These are phyloP conservation scores for Oligia fasciuncula DNA, from an alignment of 2,888 invertebrate genomes.

Conservation along the genomic window DNA sequence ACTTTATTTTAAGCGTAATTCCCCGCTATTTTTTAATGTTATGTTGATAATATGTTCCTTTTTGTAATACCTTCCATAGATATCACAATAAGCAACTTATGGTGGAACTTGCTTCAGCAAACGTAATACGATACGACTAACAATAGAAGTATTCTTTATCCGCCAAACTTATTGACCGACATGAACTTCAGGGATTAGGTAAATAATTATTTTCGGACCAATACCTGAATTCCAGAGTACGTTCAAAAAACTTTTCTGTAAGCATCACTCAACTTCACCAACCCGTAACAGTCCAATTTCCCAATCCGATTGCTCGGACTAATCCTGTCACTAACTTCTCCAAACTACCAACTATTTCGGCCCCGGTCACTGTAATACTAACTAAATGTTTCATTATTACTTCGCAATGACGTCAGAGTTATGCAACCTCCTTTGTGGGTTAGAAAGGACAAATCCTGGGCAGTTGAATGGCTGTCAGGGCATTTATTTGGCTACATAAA, in stretches of 20 bases:
- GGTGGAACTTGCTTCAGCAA: background rate
- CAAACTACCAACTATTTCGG: conserved; percentile 24
- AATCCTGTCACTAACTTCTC: conserved; percentile 35
- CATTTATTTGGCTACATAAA: conserved; percentile 35
- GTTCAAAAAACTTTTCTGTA: background rate
- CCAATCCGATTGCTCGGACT: conserved; percentile 18
- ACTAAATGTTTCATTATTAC: conserved; percentile 51
- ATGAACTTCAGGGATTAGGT: background rate
- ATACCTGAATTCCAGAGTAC: background rate
- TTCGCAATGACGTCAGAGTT: conserved; percentile 43
- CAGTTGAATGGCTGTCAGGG: conserved; percentile 40
- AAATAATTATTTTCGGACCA: background rate
- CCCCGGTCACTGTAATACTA: conserved; percentile 36
- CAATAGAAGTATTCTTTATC: background rate
- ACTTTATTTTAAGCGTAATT: too few species aligned
- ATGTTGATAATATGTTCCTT: too few species aligned
- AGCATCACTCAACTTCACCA: conserved; percentile 7
- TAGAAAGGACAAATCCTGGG: conserved; percentile 40
- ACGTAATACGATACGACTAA: background rate
- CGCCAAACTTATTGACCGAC: too few species aligned
- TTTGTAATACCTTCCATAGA: background rate
- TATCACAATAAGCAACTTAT: background rate
- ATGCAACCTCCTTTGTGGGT: conserved; percentile 27
- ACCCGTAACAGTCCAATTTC: conserved; percentile 14
- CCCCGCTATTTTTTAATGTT: background rate